phyloP scores from a whole-genome alignment of 2,113 vertebrate genomes.

The Phyllostomus hastatus region DNA sequence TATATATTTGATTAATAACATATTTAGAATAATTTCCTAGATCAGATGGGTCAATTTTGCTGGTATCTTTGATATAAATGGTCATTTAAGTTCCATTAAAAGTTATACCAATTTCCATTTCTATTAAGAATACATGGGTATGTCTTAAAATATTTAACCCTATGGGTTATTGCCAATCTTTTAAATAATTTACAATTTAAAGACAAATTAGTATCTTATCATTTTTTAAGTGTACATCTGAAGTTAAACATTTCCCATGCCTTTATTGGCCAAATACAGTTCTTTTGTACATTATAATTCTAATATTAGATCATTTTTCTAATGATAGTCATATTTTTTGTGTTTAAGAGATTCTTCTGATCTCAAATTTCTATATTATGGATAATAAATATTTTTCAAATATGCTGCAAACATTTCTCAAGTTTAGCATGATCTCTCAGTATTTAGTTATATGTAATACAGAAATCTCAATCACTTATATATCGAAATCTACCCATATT shows the following conservation, averaged over 20 bases:
- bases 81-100: background rate
- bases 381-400: background rate
- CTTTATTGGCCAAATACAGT: background rate
- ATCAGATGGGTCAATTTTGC: background rate
- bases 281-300: constrained; percentile 19
- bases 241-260: background rate
- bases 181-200: constrained; percentile 29
- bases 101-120: background rate
- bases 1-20: background rate
- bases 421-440: background rate
- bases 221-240: background rate
- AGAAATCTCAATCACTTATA: background rate
- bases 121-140: background rate
- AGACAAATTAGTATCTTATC: background rate
- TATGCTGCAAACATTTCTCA: background rate
- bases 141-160: background rate
- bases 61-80: background rate
- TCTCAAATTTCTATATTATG: background rate
- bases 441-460: background rate
- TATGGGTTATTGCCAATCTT: background rate
- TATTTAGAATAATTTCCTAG: background rate
- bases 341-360: background rate
- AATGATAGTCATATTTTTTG: background rate
- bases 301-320: constrained; percentile 25
- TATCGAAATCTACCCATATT: background rate